Conservation (phyloP, 2,113 vertebrate species). For the Lota lota region DNA sequence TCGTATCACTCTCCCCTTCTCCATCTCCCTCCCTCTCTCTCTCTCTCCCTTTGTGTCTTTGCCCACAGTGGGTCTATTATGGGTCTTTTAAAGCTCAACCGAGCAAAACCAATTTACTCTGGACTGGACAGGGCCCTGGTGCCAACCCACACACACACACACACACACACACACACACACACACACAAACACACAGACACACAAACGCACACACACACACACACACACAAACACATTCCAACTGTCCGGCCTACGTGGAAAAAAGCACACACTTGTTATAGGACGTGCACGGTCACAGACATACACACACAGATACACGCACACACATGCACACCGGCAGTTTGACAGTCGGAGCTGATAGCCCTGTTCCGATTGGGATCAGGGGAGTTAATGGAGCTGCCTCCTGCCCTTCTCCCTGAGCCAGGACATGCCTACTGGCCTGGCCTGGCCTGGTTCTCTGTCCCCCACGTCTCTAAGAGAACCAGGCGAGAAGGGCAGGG, state of each 20-base stretch:
- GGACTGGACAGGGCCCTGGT: constrained; percentile 57
- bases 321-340: background rate
- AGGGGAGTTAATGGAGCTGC: background rate
- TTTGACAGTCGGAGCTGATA: constrained; percentile 61
- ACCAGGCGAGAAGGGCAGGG: too few relatives aligned
- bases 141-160: constrained; percentile 63
- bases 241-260: too few relatives aligned
- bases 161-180: constrained; percentile 71
- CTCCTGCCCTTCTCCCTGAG: too few relatives aligned
- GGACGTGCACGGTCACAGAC: background rate
- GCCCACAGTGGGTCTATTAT: constrained; percentile 58
- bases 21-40: constrained; percentile 1
- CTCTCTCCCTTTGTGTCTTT: constrained; percentile 14
- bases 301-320: constrained; percentile 8
- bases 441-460: too few relatives aligned
- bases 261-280: too few relatives aligned
- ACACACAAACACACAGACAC: constrained; percentile 59
- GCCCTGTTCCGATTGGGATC: constrained; percentile 80
- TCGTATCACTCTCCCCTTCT: too few relatives aligned
- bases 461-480: too few relatives aligned
- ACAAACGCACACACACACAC: background rate
- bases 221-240: background rate
- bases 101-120: constrained; percentile 66
- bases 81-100: constrained; percentile 69
- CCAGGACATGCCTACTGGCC: too few relatives aligned